phyloP scores from a whole-genome alignment of 2,888 invertebrate species.

The Margaritifera margaritifera region DNA sequence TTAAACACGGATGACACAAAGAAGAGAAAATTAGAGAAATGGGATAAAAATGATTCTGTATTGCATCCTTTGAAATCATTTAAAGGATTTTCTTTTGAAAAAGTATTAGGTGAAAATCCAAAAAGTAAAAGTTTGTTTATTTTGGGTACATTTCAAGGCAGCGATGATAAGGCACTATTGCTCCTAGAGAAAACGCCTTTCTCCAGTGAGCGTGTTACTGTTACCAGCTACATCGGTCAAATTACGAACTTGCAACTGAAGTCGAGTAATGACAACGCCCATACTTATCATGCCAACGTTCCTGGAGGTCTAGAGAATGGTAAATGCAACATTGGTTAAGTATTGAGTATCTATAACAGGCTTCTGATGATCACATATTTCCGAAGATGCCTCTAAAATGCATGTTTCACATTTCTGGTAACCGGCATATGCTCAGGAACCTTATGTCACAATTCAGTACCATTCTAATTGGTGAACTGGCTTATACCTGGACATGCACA shows the following conservation, averaged over 20 bases:
- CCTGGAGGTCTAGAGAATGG: constrained; percentile 43
- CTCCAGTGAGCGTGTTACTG: constrained; percentile 25
- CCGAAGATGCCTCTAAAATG: too few species aligned
- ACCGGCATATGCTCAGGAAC: too few species aligned
- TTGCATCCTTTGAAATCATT: neutral
- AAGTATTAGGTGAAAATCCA: constrained; percentile 50
- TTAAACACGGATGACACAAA: too few species aligned
- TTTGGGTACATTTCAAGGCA: constrained; percentile 37
- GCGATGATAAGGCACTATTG: constrained; percentile 59
- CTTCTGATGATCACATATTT: too few species aligned
- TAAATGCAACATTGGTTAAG: constrained; percentile 20
- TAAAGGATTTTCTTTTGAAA: constrained; percentile 25
- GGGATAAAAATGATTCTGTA: too few species aligned
- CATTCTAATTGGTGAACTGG: too few species aligned
- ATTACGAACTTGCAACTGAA: constrained; percentile 39
- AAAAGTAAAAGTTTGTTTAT: constrained; percentile 48
- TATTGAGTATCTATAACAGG: too few species aligned
- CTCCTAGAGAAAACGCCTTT: constrained; percentile 68
- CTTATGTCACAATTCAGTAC: too few species aligned
- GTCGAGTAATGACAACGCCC: constrained; percentile 67
- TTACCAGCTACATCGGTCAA: constrained; percentile 34
- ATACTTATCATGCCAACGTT: constrained; percentile 50
- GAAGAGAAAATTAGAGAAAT: too few species aligned
- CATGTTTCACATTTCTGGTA: too few species aligned
- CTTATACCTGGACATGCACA: too few species aligned